A percentile compares a stretch with the other conserved stretches of the same genome.
phyloP scores from a whole-genome alignment of 2,797 vertebrate genomes.

The Pangasius macronema region DNA sequence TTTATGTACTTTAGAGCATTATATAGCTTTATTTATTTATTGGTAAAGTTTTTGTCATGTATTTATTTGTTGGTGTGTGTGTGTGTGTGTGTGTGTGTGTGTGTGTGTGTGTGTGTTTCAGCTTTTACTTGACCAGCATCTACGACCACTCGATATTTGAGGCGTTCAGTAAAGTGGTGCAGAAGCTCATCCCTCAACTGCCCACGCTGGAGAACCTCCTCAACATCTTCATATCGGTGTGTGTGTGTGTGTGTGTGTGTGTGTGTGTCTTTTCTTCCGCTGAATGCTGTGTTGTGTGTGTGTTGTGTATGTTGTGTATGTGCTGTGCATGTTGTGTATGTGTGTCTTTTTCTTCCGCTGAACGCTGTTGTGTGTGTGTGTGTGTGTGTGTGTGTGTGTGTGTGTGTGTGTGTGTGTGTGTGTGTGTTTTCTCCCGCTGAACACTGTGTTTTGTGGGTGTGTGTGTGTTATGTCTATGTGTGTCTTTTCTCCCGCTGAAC shows the following conservation, averaged over 20 bases:
- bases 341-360: background rate
- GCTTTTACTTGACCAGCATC: slow-evolving; percentile 99
- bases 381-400: background rate
- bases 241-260: slow-evolving; percentile 50
- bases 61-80: background rate
- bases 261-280: too few species aligned
- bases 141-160: slow-evolving; percentile 99
- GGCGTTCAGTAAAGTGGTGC: slow-evolving; percentile 99
- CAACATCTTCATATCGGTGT: slow-evolving; percentile 99
- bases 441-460: slow-evolving; percentile 60
- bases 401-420: background rate
- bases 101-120: slow-evolving; percentile 56
- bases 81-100: slow-evolving; percentile 11
- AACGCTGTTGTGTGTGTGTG: slow-evolving; percentile 46
- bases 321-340: too few species aligned
- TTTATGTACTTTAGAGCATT: background rate
- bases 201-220: slow-evolving; percentile 97
- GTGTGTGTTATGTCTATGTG: background rate
- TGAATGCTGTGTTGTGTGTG: background rate
- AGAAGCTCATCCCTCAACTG: slow-evolving; percentile 97
- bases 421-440: background rate
- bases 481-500: slow-evolving; percentile 46
- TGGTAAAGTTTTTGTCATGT: background rate
- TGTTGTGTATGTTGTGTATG: too few species aligned
- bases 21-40: background rate